phyloP scores from a whole-genome alignment of 2,888 invertebrate genomes.

The Ochropacha duplaris region DNA sequence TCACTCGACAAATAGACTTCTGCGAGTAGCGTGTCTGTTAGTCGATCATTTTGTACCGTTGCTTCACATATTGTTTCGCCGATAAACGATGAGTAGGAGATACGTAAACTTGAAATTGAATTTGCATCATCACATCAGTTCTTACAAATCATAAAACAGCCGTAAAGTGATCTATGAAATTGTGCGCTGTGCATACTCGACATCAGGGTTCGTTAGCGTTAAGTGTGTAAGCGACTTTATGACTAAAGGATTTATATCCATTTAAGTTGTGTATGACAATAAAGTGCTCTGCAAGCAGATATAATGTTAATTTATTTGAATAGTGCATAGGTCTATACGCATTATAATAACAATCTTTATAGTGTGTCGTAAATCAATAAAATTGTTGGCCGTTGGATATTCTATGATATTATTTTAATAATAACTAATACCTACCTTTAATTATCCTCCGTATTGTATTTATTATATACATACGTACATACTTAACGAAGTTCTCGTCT shows the following conservation, averaged over 20 bases:
- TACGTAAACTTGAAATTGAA: slow-evolving; percentile 41
- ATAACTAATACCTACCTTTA: not conserved
- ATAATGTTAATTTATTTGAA: not conserved
- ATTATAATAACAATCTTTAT: not conserved
- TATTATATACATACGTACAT: no score
- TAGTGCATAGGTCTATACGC: not conserved
- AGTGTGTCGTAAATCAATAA: not conserved
- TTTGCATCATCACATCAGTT: slow-evolving; percentile 36
- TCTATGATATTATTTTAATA: not conserved
- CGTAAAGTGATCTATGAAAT: slow-evolving; percentile 27
- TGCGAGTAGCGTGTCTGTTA: slow-evolving; percentile 40
- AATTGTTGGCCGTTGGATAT: not conserved
- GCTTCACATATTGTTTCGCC: slow-evolving; percentile 49
- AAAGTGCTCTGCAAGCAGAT: slow-evolving; percentile 2
- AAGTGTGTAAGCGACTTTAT: slow-evolving; percentile 32
- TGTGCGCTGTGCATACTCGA: slow-evolving; percentile 27
- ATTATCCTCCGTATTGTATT: no score
- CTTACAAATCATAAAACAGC: slow-evolving; percentile 12
- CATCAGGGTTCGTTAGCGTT: slow-evolving; percentile 35
- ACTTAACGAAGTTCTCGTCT: no score
- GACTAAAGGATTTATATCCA: slow-evolving; percentile 25
- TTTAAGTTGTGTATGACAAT: slow-evolving; percentile 13
- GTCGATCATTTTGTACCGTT: slow-evolving; percentile 54
- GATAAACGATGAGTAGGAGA: slow-evolving; percentile 41
- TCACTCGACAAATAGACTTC: slow-evolving; percentile 53